These are phyloP conservation scores for Bambusicola thoracicus DNA, from an alignment of 2,113 vertebrate genomes.

Conservation along the genomic window DNA sequence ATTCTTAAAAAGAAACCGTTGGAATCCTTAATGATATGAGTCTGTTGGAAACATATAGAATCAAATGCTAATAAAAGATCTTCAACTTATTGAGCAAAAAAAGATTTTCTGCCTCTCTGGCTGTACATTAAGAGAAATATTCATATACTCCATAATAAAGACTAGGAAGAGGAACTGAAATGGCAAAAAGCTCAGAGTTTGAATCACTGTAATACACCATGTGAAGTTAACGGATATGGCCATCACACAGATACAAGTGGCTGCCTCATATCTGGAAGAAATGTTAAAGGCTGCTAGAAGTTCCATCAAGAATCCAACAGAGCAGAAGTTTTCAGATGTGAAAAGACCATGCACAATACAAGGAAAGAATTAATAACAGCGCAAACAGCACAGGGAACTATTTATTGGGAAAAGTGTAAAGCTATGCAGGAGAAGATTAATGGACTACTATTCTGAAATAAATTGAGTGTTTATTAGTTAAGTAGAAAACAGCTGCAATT, in stretches of 20 bases:
- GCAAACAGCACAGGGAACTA: not conserved
- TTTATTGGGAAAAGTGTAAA: not conserved
- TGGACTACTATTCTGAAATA: not conserved
- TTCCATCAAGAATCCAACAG: not conserved
- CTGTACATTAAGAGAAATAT: not conserved
- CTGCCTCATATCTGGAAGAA: not conserved
- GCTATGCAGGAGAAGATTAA: not conserved
- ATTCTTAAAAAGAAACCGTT: not conserved
- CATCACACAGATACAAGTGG: not conserved
- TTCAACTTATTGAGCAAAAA: not conserved
- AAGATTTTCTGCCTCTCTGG: not conserved
- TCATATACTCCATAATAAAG: not conserved
- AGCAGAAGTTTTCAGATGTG: rapidly evolving
- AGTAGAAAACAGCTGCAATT: not conserved
- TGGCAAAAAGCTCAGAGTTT: not conserved
- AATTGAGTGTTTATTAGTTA: not conserved
- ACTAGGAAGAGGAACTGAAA: not conserved
- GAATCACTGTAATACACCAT: not conserved
- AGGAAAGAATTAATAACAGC: not conserved
- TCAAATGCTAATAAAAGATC: not conserved
- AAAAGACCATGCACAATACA: not conserved
- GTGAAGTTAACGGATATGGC: not conserved
- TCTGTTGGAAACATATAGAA: not conserved
- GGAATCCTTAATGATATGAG: not conserved
- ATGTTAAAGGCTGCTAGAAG: not conserved